These are phyloP conservation scores for Apotomis betuletana DNA, from an alignment of 2,888 invertebrate genomes.

Conservation along the genomic window DNA sequence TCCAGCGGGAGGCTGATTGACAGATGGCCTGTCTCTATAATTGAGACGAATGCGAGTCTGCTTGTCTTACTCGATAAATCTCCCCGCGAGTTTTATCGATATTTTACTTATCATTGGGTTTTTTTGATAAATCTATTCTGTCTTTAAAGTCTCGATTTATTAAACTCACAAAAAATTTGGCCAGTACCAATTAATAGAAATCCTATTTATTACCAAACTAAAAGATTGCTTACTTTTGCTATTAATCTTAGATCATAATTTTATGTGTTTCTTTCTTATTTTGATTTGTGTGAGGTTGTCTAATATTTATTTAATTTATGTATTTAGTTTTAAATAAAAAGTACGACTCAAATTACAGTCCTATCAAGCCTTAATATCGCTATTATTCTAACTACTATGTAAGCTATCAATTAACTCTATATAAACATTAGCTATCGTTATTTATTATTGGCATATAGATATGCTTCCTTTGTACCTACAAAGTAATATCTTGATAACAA, in stretches of 20 bases:
- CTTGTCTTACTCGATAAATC: slow-evolving; percentile 70
- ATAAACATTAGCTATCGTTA: too few species aligned
- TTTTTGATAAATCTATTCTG: slow-evolving; percentile 15
- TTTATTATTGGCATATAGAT: background rate
- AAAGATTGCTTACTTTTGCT: too few species aligned
- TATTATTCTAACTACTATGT: too few species aligned
- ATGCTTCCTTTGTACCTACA: background rate
- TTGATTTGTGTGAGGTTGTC: too few species aligned
- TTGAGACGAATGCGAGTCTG: slow-evolving; percentile 77
- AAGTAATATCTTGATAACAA: slow-evolving; percentile 30
- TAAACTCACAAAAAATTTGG: background rate
- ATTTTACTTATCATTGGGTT: slow-evolving; percentile 47
- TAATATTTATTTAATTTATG: too few species aligned
- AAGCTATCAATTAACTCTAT: too few species aligned
- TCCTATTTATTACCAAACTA: too few species aligned
- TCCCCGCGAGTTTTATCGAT: slow-evolving; percentile 56
- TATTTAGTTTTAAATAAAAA: too few species aligned
- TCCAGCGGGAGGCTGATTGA: slow-evolving; percentile 77
- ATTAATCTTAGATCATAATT: too few species aligned
- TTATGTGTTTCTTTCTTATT: too few species aligned
- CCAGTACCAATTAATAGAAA: background rate
- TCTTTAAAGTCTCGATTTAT: background rate
- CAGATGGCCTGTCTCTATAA: slow-evolving; percentile 80
- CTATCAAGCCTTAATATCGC: too few species aligned
- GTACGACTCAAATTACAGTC: too few species aligned